Base-by-base conservation (phyloP, 2,113 vertebrate species). In the Naja naja region DNA sequence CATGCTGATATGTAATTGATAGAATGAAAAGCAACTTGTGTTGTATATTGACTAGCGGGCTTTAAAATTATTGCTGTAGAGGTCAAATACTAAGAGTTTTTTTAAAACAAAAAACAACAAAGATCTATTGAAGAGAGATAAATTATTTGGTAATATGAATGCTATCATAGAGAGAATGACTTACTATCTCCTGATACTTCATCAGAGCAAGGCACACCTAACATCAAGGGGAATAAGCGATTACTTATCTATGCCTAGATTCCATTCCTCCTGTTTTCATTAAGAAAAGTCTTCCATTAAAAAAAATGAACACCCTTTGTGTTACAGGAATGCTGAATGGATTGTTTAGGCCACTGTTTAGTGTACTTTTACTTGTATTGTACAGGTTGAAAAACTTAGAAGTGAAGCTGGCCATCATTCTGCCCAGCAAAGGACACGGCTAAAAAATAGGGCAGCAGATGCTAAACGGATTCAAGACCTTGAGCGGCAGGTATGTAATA, bases 391-490 rank as follows among this genome's bases (percentile, higher is more conserved):
- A 95, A 98, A 98, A 53, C 97, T 99, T 87, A 98, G 98, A 96
- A 92, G 95, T 94, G 98, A 98, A 94, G 97, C 98, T 95, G 97
- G 97, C 90, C 98, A 96, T 95, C 97, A 97, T 64, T 94, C 96
- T 94, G 47, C 91, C 55, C 95, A 98, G 55, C 98, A 98, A 93
- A 98, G 98, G 95, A 98, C 96, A 90, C 98, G 97, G 92, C 87
- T 97, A 55, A 98, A 95, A 94, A 98, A 98, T 90, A 98, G 97
- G 97, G 95, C 97, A 81, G 94, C 95, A 52, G 98, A 99, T 94
- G 97, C 97, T 54, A 99, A 98, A 97, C 98, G 95, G 96, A 98
- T 99, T 97, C 98, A 98, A 94, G 98, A 99, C 91, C 98, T 99
- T 88, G 98, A 99, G 91, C 96, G 97, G 93, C 99, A 99, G 96